These are phyloP conservation scores for Sphenodon punctatus DNA, from an alignment of 2,797 vertebrate genomes.

Conservation along the genomic window DNA sequence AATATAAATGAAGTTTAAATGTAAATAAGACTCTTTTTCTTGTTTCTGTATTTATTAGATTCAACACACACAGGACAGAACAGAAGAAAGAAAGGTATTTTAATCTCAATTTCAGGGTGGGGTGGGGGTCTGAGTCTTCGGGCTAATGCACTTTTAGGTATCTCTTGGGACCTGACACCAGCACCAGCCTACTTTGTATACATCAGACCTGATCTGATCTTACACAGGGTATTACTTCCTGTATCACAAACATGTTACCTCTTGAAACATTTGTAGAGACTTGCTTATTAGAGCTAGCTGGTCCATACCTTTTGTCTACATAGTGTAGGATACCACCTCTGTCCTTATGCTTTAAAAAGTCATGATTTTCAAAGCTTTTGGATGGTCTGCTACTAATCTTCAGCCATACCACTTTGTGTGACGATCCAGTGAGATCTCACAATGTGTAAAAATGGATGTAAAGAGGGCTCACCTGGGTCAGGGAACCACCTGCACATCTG, in stretches of 20 bases:
- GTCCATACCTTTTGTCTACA: background rate
- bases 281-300: background rate
- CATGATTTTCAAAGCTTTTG: background rate
- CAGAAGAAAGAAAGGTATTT: background rate
- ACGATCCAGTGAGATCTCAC: background rate
- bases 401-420: background rate
- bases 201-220: background rate
- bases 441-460: too few relatives aligned
- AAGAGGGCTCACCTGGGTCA: too few relatives aligned
- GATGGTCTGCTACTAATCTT: background rate
- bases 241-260: background rate
- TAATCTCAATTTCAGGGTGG: background rate
- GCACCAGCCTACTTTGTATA: background rate
- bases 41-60: background rate
- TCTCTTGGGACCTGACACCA: too few relatives aligned
- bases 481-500: too few relatives aligned
- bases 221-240: background rate
- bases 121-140: background rate
- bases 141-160: background rate
- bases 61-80: background rate
- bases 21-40: background rate
- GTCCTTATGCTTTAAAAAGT: background rate
- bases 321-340: background rate
- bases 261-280: background rate
- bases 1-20: conserved; percentile 33